These are phyloP conservation scores for Andrena trimmerana DNA, from an alignment of 2,888 invertebrate genomes.

Conservation along the genomic window DNA sequence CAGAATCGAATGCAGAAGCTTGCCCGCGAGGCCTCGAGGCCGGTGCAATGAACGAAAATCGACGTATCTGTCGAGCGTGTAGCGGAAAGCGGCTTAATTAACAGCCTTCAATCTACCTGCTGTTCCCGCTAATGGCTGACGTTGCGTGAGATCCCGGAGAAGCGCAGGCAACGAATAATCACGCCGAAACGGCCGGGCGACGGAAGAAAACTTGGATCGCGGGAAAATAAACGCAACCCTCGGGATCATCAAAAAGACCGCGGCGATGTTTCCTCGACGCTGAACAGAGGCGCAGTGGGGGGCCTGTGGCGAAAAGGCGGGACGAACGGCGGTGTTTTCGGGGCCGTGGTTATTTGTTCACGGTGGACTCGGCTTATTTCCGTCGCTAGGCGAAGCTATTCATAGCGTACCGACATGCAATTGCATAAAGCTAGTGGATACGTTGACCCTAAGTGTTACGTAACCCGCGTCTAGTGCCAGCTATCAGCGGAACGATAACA, in stretches of 20 bases:
- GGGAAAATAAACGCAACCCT: too few species aligned
- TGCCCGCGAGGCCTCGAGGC: slow-evolving; percentile 20
- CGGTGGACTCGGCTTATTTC: slow-evolving; percentile 58
- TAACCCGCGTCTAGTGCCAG: slow-evolving; percentile 78
- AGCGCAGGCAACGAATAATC: slow-evolving; percentile 1
- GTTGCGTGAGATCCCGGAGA: neutral
- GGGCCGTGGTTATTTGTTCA: slow-evolving; percentile 58
- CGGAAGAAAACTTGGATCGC: too few species aligned
- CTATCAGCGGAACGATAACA: slow-evolving; percentile 80
- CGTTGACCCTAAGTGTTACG: slow-evolving; percentile 83
- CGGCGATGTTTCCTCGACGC: neutral
- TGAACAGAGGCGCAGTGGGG: neutral
- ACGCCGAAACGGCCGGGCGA: neutral
- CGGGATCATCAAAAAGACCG: neutral
- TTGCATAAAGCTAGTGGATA: slow-evolving; percentile 84
- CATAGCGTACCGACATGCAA: slow-evolving; percentile 83
- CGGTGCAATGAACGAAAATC: slow-evolving; percentile 56
- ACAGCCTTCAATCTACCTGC: slow-evolving; percentile 28
- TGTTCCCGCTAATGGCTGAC: slow-evolving; percentile 8
- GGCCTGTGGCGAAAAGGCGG: neutral
- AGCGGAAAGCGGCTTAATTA: slow-evolving; percentile 59
- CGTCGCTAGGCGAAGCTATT: slow-evolving; percentile 77
- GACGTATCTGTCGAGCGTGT: slow-evolving; percentile 35
- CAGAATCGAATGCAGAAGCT: neutral
- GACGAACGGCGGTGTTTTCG: neutral